Percentiles rank a stretch among this genome's conserved stretches.
Evolutionary conservation across 2,797 vertebrate genomes (phyloP).

Genomic region (Micromesistius poutassou): DNA sequence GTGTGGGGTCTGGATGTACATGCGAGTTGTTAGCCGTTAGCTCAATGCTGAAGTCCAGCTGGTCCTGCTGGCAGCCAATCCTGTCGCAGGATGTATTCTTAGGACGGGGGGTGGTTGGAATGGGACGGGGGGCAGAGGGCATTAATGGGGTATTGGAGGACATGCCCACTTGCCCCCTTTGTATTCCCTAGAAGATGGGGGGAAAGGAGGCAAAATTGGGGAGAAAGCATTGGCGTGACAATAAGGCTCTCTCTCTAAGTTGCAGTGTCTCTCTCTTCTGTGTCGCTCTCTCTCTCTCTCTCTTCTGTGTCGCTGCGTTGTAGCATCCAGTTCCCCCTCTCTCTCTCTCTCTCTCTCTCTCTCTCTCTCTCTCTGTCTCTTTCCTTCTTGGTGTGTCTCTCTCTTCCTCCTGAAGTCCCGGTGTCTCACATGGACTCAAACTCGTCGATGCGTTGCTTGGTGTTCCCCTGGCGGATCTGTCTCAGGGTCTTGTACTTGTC

Average conservation of each 20-base stretch:
- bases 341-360: too few species aligned
- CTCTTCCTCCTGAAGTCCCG: background rate
- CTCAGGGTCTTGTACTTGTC: constrained; percentile 99
- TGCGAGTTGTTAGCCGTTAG: too few species aligned
- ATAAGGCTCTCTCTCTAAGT: constrained; percentile 31
- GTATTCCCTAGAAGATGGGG: background rate
- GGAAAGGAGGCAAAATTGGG: constrained; percentile 38
- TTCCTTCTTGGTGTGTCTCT: background rate
- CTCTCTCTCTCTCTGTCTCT: background rate
- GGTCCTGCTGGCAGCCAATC: constrained; percentile 32
- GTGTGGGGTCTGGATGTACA: background rate
- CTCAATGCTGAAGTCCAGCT: background rate
- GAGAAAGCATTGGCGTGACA: constrained; percentile 48
- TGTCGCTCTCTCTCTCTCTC: too few species aligned
- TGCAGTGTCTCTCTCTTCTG: background rate
- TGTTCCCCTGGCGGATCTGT: constrained; percentile 97
- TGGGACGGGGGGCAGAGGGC: background rate
- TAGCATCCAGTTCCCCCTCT: background rate
- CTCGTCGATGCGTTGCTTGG: constrained; percentile 97
- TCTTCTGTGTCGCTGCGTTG: too few species aligned
- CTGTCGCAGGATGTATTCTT: constrained; percentile 48
- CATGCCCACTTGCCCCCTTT: background rate
- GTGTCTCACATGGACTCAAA: constrained; percentile 94
- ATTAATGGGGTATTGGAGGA: background rate
- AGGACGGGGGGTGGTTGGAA: background rate